Conservation (phyloP, 2,888 invertebrate species). For the Willowsia nigromaculata region DNA sequence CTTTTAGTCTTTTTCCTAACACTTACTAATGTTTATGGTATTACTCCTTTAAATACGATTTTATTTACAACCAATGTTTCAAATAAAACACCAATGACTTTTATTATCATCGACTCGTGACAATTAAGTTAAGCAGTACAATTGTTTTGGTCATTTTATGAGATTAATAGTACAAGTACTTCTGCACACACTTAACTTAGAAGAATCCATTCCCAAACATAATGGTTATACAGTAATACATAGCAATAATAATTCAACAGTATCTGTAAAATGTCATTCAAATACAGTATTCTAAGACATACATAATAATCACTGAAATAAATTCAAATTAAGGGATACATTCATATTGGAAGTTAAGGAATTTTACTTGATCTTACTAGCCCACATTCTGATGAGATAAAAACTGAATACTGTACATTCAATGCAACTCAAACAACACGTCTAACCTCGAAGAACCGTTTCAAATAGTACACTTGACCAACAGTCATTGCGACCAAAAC, state of each 20-base stretch:
- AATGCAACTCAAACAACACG: conserved; percentile 90
- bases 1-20: too few species aligned
- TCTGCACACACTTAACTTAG: neutral
- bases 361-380: neutral
- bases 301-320: neutral
- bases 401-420: neutral
- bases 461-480: conserved; percentile 98
- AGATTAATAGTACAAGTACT: conserved; percentile 13
- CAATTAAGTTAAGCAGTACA: conserved; percentile 29
- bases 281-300: neutral
- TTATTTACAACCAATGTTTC: neutral
- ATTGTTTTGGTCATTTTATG: conserved; percentile 12
- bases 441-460: conserved; percentile 99
- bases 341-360: neutral
- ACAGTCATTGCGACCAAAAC: conserved; percentile 97
- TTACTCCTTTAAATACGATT: too few species aligned
- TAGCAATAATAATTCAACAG: neutral
- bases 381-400: conserved; percentile 5
- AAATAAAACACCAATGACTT: conserved; percentile 26
- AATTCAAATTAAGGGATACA: neutral
- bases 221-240: neutral
- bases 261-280: neutral
- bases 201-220: neutral
- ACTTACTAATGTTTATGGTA: too few species aligned
- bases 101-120: conserved; percentile 33